Percentiles rank a stretch among this genome's conserved stretches.
These are phyloP conservation scores for Ctenopoma kingsleyae DNA, from an alignment of 2,797 vertebrate species.

Conservation along the genomic window DNA sequence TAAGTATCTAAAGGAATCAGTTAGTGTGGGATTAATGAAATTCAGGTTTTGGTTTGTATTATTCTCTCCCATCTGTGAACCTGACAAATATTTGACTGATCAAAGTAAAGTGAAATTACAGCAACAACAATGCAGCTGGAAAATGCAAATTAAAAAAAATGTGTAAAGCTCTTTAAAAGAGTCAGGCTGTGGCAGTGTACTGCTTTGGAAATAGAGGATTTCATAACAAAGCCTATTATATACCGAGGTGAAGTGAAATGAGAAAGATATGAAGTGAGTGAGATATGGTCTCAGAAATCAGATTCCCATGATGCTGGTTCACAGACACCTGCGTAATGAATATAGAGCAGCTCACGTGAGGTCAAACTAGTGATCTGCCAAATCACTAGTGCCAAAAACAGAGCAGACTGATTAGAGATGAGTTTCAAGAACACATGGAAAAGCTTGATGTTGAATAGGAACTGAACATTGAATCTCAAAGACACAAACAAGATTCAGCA, in stretches of 20 bases:
- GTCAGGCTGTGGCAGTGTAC: neutral
- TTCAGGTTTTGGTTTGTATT: neutral
- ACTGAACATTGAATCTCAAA: slow-evolving; percentile 66
- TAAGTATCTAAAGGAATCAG: neutral
- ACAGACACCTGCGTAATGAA: slow-evolving; percentile 24
- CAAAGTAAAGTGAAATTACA: neutral
- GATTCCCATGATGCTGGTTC: slow-evolving; percentile 16
- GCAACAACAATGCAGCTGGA: too few species aligned
- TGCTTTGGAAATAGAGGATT: neutral
- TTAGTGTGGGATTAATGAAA: neutral
- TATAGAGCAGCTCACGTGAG: slow-evolving; percentile 24
- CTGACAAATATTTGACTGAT: neutral
- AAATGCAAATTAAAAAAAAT: neutral
- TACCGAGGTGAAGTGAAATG: neutral
- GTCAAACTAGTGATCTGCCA: slow-evolving; percentile 16
- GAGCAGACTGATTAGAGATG: slow-evolving; percentile 24
- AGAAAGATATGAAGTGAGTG: slow-evolving; percentile 7
- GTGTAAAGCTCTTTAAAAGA: neutral
- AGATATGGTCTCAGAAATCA: neutral
- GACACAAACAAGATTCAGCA: slow-evolving; percentile 53
- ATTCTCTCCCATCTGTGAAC: neutral
- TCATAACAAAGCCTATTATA: slow-evolving; percentile 10
- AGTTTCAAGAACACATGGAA: slow-evolving; percentile 46
- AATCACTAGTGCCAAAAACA: slow-evolving; percentile 36
- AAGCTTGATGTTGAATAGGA: slow-evolving; percentile 46